Percentiles rank a stretch among this genome's conserved stretches.
These are phyloP conservation scores for Diploscapter pachys DNA, from an alignment of 1,140 invertebrate genomes.

Conservation along the genomic window DNA sequence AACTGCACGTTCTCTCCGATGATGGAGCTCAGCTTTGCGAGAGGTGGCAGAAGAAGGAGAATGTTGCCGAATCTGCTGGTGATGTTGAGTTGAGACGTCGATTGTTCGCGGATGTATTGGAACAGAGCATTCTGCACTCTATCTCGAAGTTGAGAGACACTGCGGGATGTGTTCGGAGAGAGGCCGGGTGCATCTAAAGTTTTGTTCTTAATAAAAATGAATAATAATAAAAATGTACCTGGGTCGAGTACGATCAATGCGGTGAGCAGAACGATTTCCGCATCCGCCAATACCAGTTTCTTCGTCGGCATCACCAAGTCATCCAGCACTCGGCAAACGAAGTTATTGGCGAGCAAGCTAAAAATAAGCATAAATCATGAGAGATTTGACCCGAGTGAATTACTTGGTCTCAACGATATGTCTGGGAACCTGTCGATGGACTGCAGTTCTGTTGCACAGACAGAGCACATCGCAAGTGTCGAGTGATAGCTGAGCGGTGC, in stretches of 20 bases:
- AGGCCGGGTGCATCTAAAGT: slow-evolving; percentile 31
- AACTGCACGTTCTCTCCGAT: slow-evolving; percentile 39
- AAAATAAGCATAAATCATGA: slow-evolving; percentile 15
- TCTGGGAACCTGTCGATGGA: slow-evolving; percentile 25
- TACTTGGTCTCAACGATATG: slow-evolving; percentile 39
- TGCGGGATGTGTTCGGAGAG: background rate
- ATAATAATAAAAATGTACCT: slow-evolving; percentile 12
- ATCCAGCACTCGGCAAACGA: slow-evolving; percentile 30
- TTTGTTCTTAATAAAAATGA: background rate
- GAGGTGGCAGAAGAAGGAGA: slow-evolving; percentile 37
- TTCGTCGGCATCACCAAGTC: slow-evolving; percentile 32
- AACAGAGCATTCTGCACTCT: slow-evolving; percentile 40
- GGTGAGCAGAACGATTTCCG: slow-evolving; percentile 36
- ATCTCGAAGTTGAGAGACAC: slow-evolving; percentile 26
- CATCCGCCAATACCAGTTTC: slow-evolving; percentile 24
- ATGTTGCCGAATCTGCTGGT: slow-evolving; percentile 39
- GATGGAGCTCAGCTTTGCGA: slow-evolving; percentile 36
- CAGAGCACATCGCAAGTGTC: slow-evolving; percentile 14
- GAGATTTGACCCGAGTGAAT: background rate
- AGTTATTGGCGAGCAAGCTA: slow-evolving; percentile 36
- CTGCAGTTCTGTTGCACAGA: slow-evolving; percentile 31
- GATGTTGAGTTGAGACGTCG: slow-evolving; percentile 2
- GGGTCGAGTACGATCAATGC: slow-evolving; percentile 37
- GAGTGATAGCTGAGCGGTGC: slow-evolving; percentile 38
- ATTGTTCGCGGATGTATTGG: slow-evolving; percentile 32